Evolutionary conservation across 2,113 vertebrate species (phyloP), one percentile per base, ranked within the genome.

Genomic region (Gopherus evgoodei): DNA sequence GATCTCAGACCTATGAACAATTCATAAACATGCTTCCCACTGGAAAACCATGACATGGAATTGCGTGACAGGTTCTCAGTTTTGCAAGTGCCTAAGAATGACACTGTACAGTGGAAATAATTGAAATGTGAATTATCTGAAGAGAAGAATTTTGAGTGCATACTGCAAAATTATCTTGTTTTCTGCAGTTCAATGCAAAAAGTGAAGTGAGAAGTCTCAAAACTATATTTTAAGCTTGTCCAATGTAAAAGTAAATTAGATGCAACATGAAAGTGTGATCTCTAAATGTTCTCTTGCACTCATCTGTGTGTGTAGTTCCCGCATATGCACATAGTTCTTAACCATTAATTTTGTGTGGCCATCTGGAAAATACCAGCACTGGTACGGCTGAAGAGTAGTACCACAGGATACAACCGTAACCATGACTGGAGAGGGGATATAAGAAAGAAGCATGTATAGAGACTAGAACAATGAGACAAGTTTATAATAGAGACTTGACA

Each of bases 21-120:
- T 86, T 92, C 54, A 84, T 92, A 94, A 38, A 72, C 65, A 44
- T 54, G 85, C 29, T 89, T 94, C 85, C 89, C 89, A 85, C 89
- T 89, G 89, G 90, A 72, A 91, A 92, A 83, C 59, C 76, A 82
- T 27, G 89, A 87, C 90, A 86, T 62, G 47, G 53, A 10, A 9
- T 89, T 93, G 94, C 75, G 25, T 7, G 85, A 84, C 59, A 44
- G 49, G 80, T 95, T 93, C 91, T 88, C 59, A 69, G 72, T 84
- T 89, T 89, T 62, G 42, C 14, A 31, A 88, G 21, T 62, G 76
- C 69, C 38, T 56, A n/a, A 91, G 89, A 89, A 91, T 53, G 91
- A 47, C 69, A 91, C 84, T 87, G 50, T 81, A 89, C 17, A 44
- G 10, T 22, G 31, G 31, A 75, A 47, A 93, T 6, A 80, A 9